Evolutionary conservation across 2,113 vertebrate species (phyloP).

Genomic region (Loxodonta africana): DNA sequence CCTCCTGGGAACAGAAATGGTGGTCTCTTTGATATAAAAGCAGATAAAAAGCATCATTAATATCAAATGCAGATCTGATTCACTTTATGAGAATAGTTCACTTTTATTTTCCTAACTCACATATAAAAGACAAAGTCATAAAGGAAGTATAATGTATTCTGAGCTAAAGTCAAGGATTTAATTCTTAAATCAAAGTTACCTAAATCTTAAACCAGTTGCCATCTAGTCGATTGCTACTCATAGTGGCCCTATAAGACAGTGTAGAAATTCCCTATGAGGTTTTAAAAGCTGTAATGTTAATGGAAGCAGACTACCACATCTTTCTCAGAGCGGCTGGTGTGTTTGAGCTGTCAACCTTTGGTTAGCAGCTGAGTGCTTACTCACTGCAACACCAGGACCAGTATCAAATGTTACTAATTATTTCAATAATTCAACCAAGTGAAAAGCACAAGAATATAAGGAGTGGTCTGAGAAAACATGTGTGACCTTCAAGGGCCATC

Average conservation of each 20-base stretch:
- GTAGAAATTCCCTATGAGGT: too few relatives aligned
- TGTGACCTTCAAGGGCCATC: neutral
- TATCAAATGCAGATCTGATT: neutral
- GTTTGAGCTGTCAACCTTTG: too few relatives aligned
- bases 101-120: slow-evolving; percentile 24
- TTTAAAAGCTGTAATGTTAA: too few relatives aligned
- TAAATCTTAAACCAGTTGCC: neutral
- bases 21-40: neutral
- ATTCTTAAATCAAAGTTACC: neutral
- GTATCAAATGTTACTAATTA: neutral
- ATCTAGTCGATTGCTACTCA: too few relatives aligned
- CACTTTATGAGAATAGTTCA: neutral
- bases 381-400: neutral
- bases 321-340: too few relatives aligned
- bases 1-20: neutral
- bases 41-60: neutral
- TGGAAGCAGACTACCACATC: too few relatives aligned
- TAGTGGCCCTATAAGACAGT: too few relatives aligned
- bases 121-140: neutral
- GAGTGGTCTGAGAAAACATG: neutral
- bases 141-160: neutral
- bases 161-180: neutral
- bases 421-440: neutral
- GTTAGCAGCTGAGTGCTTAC: too few relatives aligned
- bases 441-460: neutral